Conservation (phyloP, 1,140 invertebrate species). For the Pogonus chalceus region DNA sequence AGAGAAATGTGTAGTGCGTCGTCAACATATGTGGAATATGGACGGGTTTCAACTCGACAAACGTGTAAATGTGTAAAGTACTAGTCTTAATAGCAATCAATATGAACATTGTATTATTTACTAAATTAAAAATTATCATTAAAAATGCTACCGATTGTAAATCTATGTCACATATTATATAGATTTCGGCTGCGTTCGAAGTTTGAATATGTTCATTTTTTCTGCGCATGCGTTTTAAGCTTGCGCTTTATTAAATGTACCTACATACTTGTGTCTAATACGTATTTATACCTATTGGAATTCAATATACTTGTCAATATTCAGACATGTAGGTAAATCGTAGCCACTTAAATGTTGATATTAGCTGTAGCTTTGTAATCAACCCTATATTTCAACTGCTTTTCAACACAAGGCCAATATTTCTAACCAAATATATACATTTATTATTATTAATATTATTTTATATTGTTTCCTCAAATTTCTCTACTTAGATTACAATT, state of each 20-base stretch:
- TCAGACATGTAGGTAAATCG: conserved; percentile 24
- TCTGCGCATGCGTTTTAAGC: conserved; percentile 3
- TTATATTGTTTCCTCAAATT: not conserved
- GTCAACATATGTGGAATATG: not conserved
- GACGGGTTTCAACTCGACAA: conserved; percentile 11
- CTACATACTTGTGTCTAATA: conserved; percentile 8
- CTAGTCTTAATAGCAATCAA: conserved; percentile 20
- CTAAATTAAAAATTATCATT: not conserved
- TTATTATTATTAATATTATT: not conserved
- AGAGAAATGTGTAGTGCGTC: conserved; percentile 12
- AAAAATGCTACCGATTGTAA: not conserved
- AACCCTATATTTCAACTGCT: not conserved
- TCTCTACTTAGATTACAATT: too few relatives aligned
- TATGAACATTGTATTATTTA: not conserved
- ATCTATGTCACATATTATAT: not conserved
- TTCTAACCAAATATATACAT: not conserved
- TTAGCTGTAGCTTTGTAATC: conserved; percentile 25
- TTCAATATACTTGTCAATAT: conserved; percentile 26
- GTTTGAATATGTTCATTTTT: not conserved
- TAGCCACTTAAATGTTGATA: conserved; percentile 26
- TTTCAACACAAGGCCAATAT: too few relatives aligned
- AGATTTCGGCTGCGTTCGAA: not conserved
- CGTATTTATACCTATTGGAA: conserved; percentile 14
- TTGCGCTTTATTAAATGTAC: conserved; percentile 2
- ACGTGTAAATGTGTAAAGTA: conserved; percentile 28